Base-by-base conservation (phyloP, 2,797 vertebrate species). In the Aeoliscus strigatus region DNA sequence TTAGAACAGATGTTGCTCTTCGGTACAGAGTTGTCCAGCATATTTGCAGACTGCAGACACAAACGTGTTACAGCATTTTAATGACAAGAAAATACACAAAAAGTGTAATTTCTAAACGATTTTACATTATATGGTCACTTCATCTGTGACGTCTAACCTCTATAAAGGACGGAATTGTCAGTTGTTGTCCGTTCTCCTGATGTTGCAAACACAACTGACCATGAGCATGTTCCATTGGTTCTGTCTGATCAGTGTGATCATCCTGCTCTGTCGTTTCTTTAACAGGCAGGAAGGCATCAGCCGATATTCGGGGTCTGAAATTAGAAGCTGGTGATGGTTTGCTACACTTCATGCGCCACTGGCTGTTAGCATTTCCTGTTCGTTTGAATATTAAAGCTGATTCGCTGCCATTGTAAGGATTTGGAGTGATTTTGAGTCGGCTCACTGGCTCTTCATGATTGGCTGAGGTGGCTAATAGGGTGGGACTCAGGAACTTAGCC, bases 401-500 rank as follows among this genome's bases (percentile, higher is more conserved):
- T 17, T 15, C 54, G 38, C 5, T 26, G 1, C 21, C 32, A 7
- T 25, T 12, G 4, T 42, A 12, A 44, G 16, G 32, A 32, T 28
- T 58, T 15, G 31, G 14, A 21, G 41, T 35, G 18, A 32, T 43
- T 15, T 18, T 10, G 9, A 14, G 2, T 28, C 39, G 49, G 41
- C 13, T 40, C 25, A 31, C 17, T 3, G 17, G 27, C 11, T 66
- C 35, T 12, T 42, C 48, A 34, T 61, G 73, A 47, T 51, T 55
- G 43, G 49, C 21, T 16, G 64, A 43, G 33, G 42, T 1, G 4
- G 36, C 13, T 30, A 57, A 14, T 10, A 24, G 28, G 42, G 49
- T 16, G 25, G 73, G 73, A 29, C 65, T 72, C 2, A 88, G 34
- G 40, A 87, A 89, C 48, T 53, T 82, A 27, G 78, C 81, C 88